Conservation (phyloP, 2,113 vertebrate species). For the Azemiops feae region DNA sequence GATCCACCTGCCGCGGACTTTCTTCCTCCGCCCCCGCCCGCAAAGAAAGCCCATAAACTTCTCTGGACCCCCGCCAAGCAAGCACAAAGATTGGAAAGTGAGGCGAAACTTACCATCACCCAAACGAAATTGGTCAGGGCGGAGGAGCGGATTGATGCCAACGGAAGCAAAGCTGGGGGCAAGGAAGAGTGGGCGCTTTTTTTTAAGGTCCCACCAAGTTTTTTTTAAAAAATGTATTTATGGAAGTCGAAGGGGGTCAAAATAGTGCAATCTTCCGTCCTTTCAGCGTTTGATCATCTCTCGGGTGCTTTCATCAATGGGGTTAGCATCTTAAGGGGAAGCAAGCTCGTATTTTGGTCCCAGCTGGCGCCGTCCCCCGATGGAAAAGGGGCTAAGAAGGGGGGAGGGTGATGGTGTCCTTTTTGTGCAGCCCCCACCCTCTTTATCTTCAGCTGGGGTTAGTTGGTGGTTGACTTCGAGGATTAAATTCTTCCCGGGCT, state of each 20-base stretch:
- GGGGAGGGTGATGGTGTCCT: not conserved
- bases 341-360: not conserved
- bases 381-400: not conserved
- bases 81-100: constrained; percentile 37
- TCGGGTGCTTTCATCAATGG: not conserved
- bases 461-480: not conserved
- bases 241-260: not conserved
- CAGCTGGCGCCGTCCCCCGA: not conserved
- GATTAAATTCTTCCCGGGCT: not conserved
- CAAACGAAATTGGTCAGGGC: constrained; percentile 66
- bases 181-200: not conserved
- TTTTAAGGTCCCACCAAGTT: constrained; percentile 9
- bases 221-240: not conserved
- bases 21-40: not conserved
- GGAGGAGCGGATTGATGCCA: constrained; percentile 13
- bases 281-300: not conserved
- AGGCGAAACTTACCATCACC: constrained; percentile 73
- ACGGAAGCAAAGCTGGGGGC: not conserved
- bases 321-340: not conserved
- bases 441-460: not conserved
- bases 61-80: not conserved
- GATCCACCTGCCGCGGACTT: not conserved
- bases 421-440: not conserved
- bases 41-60: not conserved
- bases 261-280: not conserved